Conservation (phyloP, 2,888 invertebrate species). For the Callimorpha dominula region DNA sequence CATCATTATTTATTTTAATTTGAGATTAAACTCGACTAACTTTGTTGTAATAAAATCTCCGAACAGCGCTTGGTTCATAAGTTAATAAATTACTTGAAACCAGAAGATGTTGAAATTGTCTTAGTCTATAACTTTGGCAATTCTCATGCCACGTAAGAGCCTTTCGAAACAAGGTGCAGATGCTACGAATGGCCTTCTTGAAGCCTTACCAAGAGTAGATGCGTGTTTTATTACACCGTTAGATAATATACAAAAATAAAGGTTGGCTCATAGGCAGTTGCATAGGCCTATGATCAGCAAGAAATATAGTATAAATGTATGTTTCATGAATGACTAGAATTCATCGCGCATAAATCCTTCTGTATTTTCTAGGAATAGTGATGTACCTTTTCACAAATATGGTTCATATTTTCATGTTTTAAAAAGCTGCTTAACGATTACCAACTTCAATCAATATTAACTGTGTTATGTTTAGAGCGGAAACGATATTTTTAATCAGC, state of each 20-base stretch:
- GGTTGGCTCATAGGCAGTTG: background rate
- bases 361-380: too few relatives aligned
- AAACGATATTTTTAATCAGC: too few relatives aligned
- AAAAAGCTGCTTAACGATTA: background rate
- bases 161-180: slow-evolving; percentile 28
- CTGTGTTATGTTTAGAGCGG: background rate
- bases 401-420: background rate
- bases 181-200: slow-evolving; percentile 30
- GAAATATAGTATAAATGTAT: background rate
- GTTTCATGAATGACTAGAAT: background rate
- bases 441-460: background rate
- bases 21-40: background rate
- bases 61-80: background rate
- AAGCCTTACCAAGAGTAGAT: background rate
- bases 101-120: slow-evolving; percentile 1
- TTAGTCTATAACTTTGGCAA: slow-evolving; percentile 30
- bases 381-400: background rate
- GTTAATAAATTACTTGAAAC: slow-evolving; percentile 18
- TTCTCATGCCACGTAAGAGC: slow-evolving; percentile 23
- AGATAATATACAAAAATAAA: background rate
- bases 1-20: background rate
- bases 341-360: background rate
- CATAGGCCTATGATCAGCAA: background rate
- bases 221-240: background rate
- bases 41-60: background rate